A percentile compares a stretch with the other conserved stretches of the same genome.
Evolutionary conservation across 2,888 invertebrate species (phyloP).

Genomic region (Ganaspis brasiliensis): DNA sequence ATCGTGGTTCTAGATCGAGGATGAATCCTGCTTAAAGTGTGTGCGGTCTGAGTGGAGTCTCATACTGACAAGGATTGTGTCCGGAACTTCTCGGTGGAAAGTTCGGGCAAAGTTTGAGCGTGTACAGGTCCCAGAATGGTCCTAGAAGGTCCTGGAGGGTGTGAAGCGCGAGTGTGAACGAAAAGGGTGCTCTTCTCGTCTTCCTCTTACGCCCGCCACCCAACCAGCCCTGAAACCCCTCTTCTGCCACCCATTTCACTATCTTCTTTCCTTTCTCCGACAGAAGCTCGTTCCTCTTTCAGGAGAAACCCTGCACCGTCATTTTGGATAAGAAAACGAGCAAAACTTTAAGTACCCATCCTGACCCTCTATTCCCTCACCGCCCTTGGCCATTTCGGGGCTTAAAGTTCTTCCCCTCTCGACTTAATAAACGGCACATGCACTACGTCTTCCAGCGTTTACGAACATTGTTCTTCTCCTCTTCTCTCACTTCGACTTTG

Average conservation of each 20-base stretch:
- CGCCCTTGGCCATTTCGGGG: slow-evolving; percentile 50
- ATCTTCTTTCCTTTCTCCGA: slow-evolving; percentile 36
- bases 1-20: slow-evolving; percentile 34
- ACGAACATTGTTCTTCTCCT: slow-evolving; percentile 42
- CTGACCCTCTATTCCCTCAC: slow-evolving; percentile 21
- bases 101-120: slow-evolving; percentile 29
- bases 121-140: slow-evolving; percentile 19
- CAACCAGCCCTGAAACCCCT: slow-evolving; percentile 5
- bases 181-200: slow-evolving; percentile 36
- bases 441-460: slow-evolving; percentile 47
- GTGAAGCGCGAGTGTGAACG: slow-evolving; percentile 1
- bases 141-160: background rate
- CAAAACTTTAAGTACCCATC: slow-evolving; percentile 62
- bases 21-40: slow-evolving; percentile 29
- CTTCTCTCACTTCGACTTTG: slow-evolving; percentile 32
- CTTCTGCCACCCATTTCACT: slow-evolving; percentile 34
- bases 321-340: slow-evolving; percentile 64
- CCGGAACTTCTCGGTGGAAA: slow-evolving; percentile 34
- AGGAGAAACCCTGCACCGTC: slow-evolving; percentile 38
- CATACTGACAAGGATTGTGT: slow-evolving; percentile 44
- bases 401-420: slow-evolving; percentile 58
- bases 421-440: slow-evolving; percentile 63
- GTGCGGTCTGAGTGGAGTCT: slow-evolving; percentile 35
- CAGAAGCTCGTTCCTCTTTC: slow-evolving; percentile 37
- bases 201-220: slow-evolving; percentile 41